These are phyloP conservation scores for Chironomus tepperi DNA, from an alignment of 1,140 invertebrate species.

Conservation along the genomic window DNA sequence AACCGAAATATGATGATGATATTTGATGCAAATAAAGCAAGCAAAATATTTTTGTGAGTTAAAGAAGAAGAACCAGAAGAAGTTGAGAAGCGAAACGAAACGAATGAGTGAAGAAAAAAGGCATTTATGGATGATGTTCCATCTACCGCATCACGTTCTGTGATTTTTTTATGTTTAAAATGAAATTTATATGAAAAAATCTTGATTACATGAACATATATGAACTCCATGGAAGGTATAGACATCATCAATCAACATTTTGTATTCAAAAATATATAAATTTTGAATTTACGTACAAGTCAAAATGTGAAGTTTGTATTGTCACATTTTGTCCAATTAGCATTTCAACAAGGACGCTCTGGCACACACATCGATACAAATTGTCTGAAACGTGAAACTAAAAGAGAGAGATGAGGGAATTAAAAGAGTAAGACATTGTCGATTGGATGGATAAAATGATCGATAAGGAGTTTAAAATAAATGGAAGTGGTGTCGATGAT, in stretches of 20 bases:
- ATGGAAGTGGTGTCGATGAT: no score
- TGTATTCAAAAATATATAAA: neutral
- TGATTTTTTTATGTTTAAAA: no score
- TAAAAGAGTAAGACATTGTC: neutral
- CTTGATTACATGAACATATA: neutral
- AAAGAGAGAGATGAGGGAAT: neutral
- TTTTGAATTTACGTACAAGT: neutral
- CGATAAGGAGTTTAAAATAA: neutral
- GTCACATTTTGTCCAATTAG: slow-evolving; percentile 18
- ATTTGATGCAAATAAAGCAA: no score
- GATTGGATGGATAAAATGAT: neutral
- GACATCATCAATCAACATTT: neutral
- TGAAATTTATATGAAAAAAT: neutral
- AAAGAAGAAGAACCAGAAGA: no score
- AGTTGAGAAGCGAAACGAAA: no score
- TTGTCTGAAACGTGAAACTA: neutral
- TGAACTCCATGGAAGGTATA: neutral
- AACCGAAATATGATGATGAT: no score
- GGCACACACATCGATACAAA: neutral
- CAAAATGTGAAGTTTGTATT: neutral
- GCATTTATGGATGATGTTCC: no score
- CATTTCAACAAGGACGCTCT: slow-evolving; percentile 16
- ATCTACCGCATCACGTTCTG: no score
- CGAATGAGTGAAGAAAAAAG: no score
- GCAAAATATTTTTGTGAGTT: no score